phyloP scores from a whole-genome alignment of 2,888 invertebrate genomes.

The Drosophila maculinotata region DNA sequence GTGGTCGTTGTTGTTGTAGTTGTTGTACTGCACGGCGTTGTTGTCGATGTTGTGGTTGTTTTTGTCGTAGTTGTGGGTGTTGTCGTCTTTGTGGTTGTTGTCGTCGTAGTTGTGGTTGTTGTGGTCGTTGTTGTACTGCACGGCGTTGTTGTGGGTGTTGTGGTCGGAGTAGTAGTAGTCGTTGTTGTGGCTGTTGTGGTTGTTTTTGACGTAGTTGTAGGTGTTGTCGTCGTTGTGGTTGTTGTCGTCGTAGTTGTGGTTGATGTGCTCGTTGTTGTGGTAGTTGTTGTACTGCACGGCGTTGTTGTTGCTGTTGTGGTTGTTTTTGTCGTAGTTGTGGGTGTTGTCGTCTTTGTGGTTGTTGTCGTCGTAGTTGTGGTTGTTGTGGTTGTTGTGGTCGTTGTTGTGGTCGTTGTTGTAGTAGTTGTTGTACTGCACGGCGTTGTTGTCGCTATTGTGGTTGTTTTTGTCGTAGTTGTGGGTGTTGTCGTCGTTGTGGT shows the following conservation, averaged over 20 bases:
- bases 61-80: slow-evolving; percentile 13
- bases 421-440: slow-evolving; percentile 7
- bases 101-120: slow-evolving; percentile 5
- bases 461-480: slow-evolving; percentile 10
- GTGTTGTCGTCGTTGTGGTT: slow-evolving; percentile 11
- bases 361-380: slow-evolving; percentile 7
- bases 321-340: slow-evolving; percentile 10
- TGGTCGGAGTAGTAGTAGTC: slow-evolving; percentile 2
- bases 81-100: neutral
- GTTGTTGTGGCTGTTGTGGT: slow-evolving; percentile 5
- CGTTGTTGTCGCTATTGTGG: slow-evolving; percentile 1
- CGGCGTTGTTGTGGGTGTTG: slow-evolving; percentile 9
- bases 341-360: neutral
- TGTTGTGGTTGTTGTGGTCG: slow-evolving; percentile 11
- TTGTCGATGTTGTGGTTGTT: slow-evolving; percentile 12
- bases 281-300: neutral
- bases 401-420: slow-evolving; percentile 6
- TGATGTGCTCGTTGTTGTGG: slow-evolving; percentile 7
- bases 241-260: too few relatives aligned
- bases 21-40: neutral
- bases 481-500: slow-evolving; percentile 7
- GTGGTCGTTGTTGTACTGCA: slow-evolving; percentile 11
- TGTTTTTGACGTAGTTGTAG: slow-evolving; percentile 12
- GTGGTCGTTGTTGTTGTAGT: slow-evolving; percentile 14
- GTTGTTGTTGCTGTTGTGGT: slow-evolving; percentile 12